These are phyloP conservation scores for Cephus nigrinus DNA, from an alignment of 2,888 invertebrate genomes.

Conservation along the genomic window DNA sequence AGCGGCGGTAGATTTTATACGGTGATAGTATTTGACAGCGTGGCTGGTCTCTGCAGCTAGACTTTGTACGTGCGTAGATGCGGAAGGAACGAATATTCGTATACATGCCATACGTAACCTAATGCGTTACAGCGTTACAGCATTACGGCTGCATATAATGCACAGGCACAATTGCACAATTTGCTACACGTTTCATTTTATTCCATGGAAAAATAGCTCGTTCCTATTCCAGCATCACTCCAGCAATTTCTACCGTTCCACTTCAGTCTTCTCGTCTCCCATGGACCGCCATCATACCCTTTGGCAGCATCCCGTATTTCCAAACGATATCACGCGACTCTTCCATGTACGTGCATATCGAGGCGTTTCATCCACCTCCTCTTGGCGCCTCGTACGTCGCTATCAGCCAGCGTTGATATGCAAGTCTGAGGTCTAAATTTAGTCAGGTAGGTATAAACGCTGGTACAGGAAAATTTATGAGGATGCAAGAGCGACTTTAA, in stretches of 20 bases:
- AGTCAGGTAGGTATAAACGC: neutral
- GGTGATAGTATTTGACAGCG: conserved; percentile 38
- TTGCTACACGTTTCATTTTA: conserved; percentile 37
- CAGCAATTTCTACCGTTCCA: neutral
- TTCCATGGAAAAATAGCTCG: conserved; percentile 30
- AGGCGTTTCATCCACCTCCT: neutral
- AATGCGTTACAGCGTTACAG: neutral
- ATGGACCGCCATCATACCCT: neutral
- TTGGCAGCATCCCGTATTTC: neutral
- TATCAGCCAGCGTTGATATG: neutral
- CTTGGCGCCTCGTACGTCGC: neutral
- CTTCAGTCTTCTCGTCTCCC: conserved; percentile 14
- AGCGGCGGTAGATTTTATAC: conserved; percentile 35
- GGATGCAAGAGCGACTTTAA: neutral
- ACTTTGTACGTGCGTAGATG: conserved; percentile 28
- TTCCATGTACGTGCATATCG: neutral
- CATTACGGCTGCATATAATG: neutral
- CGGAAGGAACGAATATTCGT: conserved; percentile 8
- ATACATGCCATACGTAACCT: neutral
- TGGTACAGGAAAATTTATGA: neutral
- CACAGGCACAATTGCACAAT: conserved; percentile 26
- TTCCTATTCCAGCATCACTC: conserved; percentile 17
- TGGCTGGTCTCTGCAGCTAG: conserved; percentile 6
- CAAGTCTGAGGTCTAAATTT: neutral
- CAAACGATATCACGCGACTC: neutral